Conservation (phyloP, 1,140 invertebrate genomes). For the Scylla paramamosain region DNA sequence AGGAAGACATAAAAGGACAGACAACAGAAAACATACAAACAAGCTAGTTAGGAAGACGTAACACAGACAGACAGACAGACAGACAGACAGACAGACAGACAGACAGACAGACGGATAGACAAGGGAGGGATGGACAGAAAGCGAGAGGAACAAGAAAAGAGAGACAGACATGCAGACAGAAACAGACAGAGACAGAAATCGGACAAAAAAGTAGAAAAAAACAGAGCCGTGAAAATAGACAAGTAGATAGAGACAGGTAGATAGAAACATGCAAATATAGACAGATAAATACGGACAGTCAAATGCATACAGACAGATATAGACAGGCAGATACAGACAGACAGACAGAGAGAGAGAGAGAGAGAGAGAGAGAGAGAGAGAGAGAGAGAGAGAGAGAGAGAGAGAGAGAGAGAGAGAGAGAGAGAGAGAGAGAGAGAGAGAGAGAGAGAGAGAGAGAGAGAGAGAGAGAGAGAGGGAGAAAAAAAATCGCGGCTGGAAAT, state of each 20-base stretch:
- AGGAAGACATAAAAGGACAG: background rate
- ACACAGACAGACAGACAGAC: background rate
- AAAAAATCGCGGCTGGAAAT: background rate
- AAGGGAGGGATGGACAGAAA: background rate
- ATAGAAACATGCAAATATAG: slow-evolving; percentile 4
- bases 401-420: background rate
- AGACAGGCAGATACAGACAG: background rate
- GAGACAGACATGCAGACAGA: background rate
- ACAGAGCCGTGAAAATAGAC: background rate
- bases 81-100: background rate
- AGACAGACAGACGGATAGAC: background rate
- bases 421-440: background rate
- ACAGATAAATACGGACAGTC: background rate
- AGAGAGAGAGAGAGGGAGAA: background rate
- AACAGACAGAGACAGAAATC: background rate
- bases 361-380: slow-evolving; percentile 18
- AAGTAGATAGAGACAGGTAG: background rate
- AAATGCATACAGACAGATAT: background rate
- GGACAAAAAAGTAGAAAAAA: background rate
- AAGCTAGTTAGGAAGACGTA: too few relatives aligned
- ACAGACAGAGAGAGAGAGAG: background rate
- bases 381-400: slow-evolving; percentile 23
- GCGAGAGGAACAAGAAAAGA: background rate
- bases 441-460: background rate
- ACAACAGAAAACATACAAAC: background rate